Evolutionary conservation across 1,140 invertebrate genomes (phyloP), one percentile per base, ranked within the genome.

Genomic region (Zaprionus gabonicus): DNA sequence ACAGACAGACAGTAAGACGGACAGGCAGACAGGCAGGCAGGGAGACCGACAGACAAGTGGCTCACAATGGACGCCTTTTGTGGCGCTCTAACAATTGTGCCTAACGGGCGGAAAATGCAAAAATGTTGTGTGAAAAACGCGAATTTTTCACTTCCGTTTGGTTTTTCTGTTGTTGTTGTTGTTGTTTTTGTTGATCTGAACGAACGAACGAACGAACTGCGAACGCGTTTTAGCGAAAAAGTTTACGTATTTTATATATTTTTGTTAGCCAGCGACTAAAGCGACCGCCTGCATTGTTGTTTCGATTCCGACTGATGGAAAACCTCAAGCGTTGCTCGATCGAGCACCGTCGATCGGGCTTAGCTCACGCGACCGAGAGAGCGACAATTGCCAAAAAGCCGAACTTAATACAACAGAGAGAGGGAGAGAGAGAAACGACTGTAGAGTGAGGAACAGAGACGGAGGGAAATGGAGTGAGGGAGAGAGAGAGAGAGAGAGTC

Each of bases 71-170:
- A 51, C 55, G 72, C 79, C 85, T 88, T 88, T 90, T 88, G 85
- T 88, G 66, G 64, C 51, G 34, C 53, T 66, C 57, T 51, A 70
- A 82, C 82, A 91, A 80, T 90, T 82, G 70, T 80, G 70, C 62
- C 76, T 77, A 90, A 82, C 79, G 79, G 85, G 49, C 79, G 85
- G 85, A 85, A 90, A 90, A 90, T 90, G 85, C 76, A 72, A 90
- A 87, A 88, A 88, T 90, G 60, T 82, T 90, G 81, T 88, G 85
- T 85, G 82, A 90, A 90, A 86, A 91, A 82, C 82, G 85, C 73
- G 86, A 90, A 78, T 76, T 90, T 90, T 90, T 90, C 85, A 85
- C 85, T 90, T 90, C 85, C 85, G 85, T 90, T 88, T 87, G 56
- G 73, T 66, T 74, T 76, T 62, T 72, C 71, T 44, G 76, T 44